Conservation (phyloP, 2,797 vertebrate genomes). For the Syngnathus acus region DNA sequence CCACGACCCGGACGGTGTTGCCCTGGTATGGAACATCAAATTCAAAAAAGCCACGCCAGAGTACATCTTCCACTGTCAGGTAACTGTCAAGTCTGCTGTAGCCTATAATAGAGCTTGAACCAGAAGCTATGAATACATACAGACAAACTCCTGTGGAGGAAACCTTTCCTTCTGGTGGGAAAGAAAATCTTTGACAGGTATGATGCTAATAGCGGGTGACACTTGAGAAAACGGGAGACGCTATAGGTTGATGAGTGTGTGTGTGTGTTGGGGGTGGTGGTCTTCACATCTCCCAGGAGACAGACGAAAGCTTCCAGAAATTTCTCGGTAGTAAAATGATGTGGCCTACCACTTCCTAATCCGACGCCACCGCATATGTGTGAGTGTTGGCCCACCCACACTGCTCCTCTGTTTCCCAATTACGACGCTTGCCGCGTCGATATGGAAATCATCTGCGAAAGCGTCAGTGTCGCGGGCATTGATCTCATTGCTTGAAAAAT, state of each 20-base stretch:
- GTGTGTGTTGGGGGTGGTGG: neutral
- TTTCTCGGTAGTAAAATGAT: slow-evolving; percentile 76
- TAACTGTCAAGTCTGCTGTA: slow-evolving; percentile 37
- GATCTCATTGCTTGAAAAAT: slow-evolving; percentile 1
- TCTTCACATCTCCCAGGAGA: slow-evolving; percentile 56
- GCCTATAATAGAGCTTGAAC: neutral
- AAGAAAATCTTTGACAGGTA: slow-evolving; percentile 15
- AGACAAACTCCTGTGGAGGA: neutral
- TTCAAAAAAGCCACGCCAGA: slow-evolving; percentile 96
- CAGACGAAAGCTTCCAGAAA: slow-evolving; percentile 71
- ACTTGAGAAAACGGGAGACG: slow-evolving; percentile 29
- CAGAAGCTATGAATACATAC: neutral
- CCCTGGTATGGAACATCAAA: slow-evolving; percentile 97
- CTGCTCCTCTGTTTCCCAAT: slow-evolving; percentile 29
- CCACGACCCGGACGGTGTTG: slow-evolving; percentile 92
- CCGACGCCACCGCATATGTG: slow-evolving; percentile 70
- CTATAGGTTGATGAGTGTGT: slow-evolving; percentile 28
- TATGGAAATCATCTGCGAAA: slow-evolving; percentile 20
- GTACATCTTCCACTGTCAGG: slow-evolving; percentile 97
- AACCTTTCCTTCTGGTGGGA: neutral
- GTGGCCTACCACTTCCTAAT: slow-evolving; percentile 86
- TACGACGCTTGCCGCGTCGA: slow-evolving; percentile 13
- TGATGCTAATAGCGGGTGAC: slow-evolving; percentile 56
- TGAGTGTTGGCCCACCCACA: slow-evolving; percentile 70
- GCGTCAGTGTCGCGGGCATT: slow-evolving; percentile 4